Conservation (phyloP, 2,797 vertebrate species). For the Esox lucius region DNA sequence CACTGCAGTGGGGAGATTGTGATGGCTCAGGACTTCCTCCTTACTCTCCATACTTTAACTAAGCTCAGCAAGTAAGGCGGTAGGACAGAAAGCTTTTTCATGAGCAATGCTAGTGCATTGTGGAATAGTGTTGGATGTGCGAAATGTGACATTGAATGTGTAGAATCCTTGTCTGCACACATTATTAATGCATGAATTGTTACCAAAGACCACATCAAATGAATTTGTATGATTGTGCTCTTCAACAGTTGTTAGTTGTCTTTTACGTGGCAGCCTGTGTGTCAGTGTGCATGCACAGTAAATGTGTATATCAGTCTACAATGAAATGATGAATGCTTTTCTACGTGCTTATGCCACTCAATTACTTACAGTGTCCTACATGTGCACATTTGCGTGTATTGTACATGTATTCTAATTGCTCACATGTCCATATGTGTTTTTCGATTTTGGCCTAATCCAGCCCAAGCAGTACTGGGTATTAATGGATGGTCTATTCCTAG, state of each 20-base stretch:
- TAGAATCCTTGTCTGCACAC: background rate
- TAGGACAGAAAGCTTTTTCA: slow-evolving; percentile 42
- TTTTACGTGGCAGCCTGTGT: background rate
- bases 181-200: background rate
- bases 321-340: background rate
- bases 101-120: slow-evolving; percentile 23
- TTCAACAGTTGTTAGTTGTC: background rate
- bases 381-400: too few relatives aligned
- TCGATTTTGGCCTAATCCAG: too few relatives aligned
- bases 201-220: background rate
- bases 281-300: background rate
- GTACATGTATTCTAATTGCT: too few relatives aligned
- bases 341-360: background rate
- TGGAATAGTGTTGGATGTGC: slow-evolving; percentile 6
- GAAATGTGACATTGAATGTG: background rate
- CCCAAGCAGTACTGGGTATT: too few relatives aligned
- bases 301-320: background rate
- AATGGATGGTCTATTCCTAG: too few relatives aligned
- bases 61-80: slow-evolving; percentile 56
- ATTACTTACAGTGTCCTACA: background rate
- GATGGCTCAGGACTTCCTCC: slow-evolving; percentile 62
- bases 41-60: slow-evolving; percentile 43
- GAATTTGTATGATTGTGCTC: background rate
- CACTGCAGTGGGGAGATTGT: slow-evolving; percentile 65
- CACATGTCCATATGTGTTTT: background rate